A percentile compares a stretch with the other conserved stretches of the same genome.
Evolutionary conservation across 2,797 vertebrate species (phyloP).

Genomic region (Morus bassanus): DNA sequence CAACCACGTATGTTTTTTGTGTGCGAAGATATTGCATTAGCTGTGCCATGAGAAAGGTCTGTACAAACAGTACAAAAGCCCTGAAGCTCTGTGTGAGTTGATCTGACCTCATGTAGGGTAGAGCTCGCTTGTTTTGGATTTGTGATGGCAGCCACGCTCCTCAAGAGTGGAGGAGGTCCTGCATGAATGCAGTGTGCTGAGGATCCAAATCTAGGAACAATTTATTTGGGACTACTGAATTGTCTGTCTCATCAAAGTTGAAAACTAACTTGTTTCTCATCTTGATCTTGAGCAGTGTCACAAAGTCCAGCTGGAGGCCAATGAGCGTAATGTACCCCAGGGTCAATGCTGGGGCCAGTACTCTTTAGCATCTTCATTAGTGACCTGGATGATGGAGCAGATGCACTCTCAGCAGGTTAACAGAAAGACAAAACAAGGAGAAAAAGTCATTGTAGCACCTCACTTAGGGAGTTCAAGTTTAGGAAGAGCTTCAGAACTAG

Average conservation of each 20-base stretch:
- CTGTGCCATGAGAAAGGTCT: background rate
- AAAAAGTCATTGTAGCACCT: background rate
- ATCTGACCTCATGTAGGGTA: background rate
- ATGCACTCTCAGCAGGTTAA: background rate
- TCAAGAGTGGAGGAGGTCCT: background rate
- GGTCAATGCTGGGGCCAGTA: background rate
- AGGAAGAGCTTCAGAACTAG: background rate
- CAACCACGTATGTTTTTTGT: rapidly evolving
- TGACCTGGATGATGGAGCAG: background rate
- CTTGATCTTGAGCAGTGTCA: background rate
- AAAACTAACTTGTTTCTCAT: background rate
- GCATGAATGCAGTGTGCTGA: background rate
- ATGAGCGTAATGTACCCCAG: background rate
- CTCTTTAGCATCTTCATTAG: too few relatives aligned
- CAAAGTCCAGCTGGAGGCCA: background rate
- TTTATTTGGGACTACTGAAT: background rate
- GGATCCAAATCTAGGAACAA: background rate
- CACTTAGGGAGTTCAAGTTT: background rate
- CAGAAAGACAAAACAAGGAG: background rate
- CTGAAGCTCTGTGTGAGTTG: background rate
- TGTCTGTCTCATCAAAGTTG: background rate
- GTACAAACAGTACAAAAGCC: background rate
- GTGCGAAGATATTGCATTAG: rapidly evolving
- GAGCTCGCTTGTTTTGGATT: background rate
- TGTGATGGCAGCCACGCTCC: background rate